These are phyloP conservation scores for Falco novaeseelandiae DNA, from an alignment of 2,797 vertebrate genomes.

Conservation along the genomic window DNA sequence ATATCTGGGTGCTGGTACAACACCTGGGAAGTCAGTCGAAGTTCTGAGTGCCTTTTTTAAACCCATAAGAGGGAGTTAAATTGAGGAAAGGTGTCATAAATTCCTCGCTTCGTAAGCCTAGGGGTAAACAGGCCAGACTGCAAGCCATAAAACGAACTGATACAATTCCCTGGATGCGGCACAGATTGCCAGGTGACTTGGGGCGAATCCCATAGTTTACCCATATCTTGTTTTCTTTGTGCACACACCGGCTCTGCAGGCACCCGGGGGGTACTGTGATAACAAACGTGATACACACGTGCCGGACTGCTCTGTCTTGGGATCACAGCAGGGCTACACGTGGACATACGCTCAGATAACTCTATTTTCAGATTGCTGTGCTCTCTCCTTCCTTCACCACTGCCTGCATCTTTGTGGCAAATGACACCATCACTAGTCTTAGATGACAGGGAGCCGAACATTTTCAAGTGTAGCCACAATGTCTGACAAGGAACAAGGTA, in stretches of 20 bases:
- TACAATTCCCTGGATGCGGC: neutral
- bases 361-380: neutral
- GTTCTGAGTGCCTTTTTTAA: neutral
- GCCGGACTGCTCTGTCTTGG: neutral
- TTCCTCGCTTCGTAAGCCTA: neutral
- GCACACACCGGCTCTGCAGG: neutral
- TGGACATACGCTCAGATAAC: accelerated
- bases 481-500: neutral
- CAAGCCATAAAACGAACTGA: neutral
- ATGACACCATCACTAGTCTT: neutral
- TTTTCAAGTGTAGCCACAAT: neutral
- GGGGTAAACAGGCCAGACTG: accelerated
- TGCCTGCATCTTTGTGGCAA: neutral
- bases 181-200: neutral
- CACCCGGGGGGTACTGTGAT: neutral
- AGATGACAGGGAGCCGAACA: neutral
- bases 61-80: accelerated
- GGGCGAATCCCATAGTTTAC: neutral
- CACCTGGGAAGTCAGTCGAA: neutral
- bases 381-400: neutral
- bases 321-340: neutral
- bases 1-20: neutral
- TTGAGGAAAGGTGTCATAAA: neutral
- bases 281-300: accelerated
- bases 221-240: neutral